Base-by-base conservation (phyloP, 2,113 vertebrate species). In the Octodon degus region DNA sequence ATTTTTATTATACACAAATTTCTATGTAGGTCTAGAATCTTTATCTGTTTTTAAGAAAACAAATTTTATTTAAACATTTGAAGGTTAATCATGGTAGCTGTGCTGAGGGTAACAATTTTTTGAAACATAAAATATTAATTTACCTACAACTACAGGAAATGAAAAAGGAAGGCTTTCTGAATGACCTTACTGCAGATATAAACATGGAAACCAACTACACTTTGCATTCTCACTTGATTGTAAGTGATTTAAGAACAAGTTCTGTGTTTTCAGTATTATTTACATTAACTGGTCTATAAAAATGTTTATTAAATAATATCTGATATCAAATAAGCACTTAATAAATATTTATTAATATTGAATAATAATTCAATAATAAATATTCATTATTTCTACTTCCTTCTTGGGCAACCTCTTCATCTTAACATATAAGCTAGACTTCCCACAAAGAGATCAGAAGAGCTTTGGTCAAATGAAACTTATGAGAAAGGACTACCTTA, bases 1-100 rank as follows among this genome's bases (percentile, higher is more conserved):
- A 72, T 25, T 32, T 91, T 90, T 60, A 87, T 34, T 63, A 92
- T 87, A 77, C 25, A 76, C 89, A 85, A 13, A 24, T 84, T 86
- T 87, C 55, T 88, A 76, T 83, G 10, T 62, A 47, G 30, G 40
- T 53, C 30, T 89, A 74, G 58, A 79, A 2, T 1, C 58, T 89
- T 96, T 88, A 96, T 83, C 19, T 67, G 87, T 92, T 95, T 94
- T 96, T 84, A 96, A 92, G 81, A 32, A 86, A 89, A 68, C 20
- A 58, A 14, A 65, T 16, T 95, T 95, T 72, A 90, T 82, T 84
- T 83, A 97, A 93, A 92, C 34, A 74, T 87, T 30, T 86, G 53
- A 82, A 22, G 90, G 93, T 25, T 91, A 32, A 79, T 76, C 5
- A 37, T 55, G 40, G 16, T 89, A 86, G 34, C 30, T 92, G 55